Evolutionary conservation across 2,113 vertebrate genomes (phyloP).

Genomic region (Sceloporus undulatus): DNA sequence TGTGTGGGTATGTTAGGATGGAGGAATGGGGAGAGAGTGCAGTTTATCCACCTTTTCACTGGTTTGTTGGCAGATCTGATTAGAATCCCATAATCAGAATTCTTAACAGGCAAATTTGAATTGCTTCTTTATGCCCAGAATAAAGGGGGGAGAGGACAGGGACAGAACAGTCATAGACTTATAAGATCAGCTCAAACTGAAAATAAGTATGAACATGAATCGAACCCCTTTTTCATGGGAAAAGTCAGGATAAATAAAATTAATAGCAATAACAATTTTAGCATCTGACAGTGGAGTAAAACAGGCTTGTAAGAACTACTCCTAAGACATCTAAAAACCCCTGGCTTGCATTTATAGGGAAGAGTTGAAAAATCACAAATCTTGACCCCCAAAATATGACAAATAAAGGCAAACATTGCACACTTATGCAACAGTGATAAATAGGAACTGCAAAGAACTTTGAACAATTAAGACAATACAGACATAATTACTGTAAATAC

Average conservation of each 20-base stretch:
- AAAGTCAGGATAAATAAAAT: too few relatives aligned
- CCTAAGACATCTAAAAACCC: not conserved
- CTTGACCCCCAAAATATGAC: not conserved
- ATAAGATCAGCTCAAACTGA: not conserved
- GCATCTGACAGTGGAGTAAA: not conserved
- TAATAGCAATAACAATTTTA: too few relatives aligned
- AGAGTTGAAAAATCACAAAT: not conserved
- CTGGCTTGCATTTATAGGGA: not conserved
- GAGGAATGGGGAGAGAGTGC: not conserved
- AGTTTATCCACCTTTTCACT: not conserved
- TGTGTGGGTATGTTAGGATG: not conserved
- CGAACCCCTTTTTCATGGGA: too few relatives aligned
- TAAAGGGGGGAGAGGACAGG: not conserved
- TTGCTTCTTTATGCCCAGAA: not conserved
- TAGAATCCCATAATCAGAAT: not conserved
- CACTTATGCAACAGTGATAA: not conserved
- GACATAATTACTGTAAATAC: not conserved
- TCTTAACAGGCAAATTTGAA: not conserved
- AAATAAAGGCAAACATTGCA: not conserved
- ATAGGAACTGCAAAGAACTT: not conserved
- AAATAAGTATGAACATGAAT: not conserved
- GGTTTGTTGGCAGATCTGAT: too few relatives aligned
- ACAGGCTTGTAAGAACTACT: not conserved
- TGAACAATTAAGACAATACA: slow-evolving; percentile 19
- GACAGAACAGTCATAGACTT: not conserved